Base-by-base conservation (phyloP, 2,888 invertebrate species). In the Piscicola geometra region DNA sequence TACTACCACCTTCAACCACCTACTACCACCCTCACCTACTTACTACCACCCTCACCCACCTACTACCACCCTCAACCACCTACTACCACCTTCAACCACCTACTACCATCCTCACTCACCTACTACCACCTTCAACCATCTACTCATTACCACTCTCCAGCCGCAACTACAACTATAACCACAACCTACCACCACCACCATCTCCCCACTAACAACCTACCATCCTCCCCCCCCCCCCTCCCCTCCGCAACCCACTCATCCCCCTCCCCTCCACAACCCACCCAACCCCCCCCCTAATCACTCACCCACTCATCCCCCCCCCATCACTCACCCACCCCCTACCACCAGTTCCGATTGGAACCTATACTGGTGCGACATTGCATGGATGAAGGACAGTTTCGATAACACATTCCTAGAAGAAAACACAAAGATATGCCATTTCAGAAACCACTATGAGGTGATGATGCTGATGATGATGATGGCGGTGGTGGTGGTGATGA, bases 351-450 rank as follows among this genome's bases (percentile, higher is more conserved):
- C 86, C 52, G 87, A 86, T 69, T 89, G 89, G 89, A 87, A 88
- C 76, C 85, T 89, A 72, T 88, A 87, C 83, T 89, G 89, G 89
- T 89, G 89, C 82, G 89, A 89, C 74, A 84, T 88, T 71, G 86
- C 86, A 77, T 88, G 88, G 83, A 85, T 89, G 77, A 85, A 85
- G 81, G 87, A 83, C 69, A 83, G 84, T 78, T 87, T 86, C 80
- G 86, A 87, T 80, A 82, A 86, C 76, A 84, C 83, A 79, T 86
- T 84, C 80, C 84, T 86, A 77, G 84, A 84, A 78, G 88, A 86
- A 79, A 86, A 86, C 74, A 88, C 89, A 81, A 85, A 86, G 76
- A 87, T 89, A n/a, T 87, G 88, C 25, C 89, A 89, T 81, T 89
- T 89, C 80, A 85, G 88, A 41, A 89, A 89, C 80, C 88, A 89